Conservation (phyloP, 1,140 invertebrate species). For the Drosophila dunni region DNA sequence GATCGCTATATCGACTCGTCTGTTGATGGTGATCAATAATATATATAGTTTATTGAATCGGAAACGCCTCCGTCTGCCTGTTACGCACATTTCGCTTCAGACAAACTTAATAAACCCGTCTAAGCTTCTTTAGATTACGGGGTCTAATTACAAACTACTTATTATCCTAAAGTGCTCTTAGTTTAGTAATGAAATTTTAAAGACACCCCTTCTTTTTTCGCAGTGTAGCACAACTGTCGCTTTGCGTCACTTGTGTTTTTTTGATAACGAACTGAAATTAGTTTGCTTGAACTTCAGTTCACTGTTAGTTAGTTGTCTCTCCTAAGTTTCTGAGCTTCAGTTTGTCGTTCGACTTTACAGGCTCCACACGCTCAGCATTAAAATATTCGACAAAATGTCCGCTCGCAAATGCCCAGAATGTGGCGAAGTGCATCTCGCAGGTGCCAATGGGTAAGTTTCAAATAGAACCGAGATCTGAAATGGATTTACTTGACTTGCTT, state of each 20-base stretch:
- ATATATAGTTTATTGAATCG: too few species aligned
- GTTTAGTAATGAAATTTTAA: too few species aligned
- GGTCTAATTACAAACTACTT: too few species aligned
- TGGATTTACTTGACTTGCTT: not conserved
- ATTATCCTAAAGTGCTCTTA: too few species aligned
- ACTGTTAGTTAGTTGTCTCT: slow-evolving; percentile 9
- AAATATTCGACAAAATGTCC: slow-evolving; percentile 31
- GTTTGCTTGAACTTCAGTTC: slow-evolving; percentile 8
- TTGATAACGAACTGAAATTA: not conserved
- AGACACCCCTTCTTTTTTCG: too few species aligned
- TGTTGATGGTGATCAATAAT: too few species aligned
- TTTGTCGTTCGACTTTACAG: slow-evolving; percentile 22
- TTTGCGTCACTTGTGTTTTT: not conserved
- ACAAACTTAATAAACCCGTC: too few species aligned
- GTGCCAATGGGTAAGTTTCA: slow-evolving; percentile 35
- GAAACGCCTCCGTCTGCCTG: too few species aligned
- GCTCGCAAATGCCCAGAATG: slow-evolving; percentile 37
- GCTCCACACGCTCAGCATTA: slow-evolving; percentile 19
- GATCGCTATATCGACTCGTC: too few species aligned
- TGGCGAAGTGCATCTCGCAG: slow-evolving; percentile 33
- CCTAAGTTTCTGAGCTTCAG: not conserved
- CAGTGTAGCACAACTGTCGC: not conserved
- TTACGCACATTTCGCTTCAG: too few species aligned
- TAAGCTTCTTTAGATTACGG: too few species aligned
- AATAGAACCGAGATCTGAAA: too few species aligned